Evolutionary conservation across 1,140 invertebrate genomes (phyloP), one percentile per base, ranked within the genome.

Genomic region (Drepana arcuata): DNA sequence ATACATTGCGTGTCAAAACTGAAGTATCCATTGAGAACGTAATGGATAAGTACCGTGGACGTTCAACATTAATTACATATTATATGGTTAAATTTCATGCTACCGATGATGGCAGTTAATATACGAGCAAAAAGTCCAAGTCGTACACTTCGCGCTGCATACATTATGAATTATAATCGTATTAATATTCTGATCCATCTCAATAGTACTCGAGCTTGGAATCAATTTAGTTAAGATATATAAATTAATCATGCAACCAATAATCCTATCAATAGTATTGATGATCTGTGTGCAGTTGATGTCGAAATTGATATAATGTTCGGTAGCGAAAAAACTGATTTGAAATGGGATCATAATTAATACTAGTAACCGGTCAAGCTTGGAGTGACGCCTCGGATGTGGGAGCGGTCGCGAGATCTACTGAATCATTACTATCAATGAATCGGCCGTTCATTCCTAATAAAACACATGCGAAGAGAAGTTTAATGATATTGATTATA

Each of bases 361-460:
- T 61, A 61, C 57, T 48, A 39, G 21, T 32, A 56, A 77, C 72
- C 71, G 73, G 77, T 77, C 66, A 45, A 47, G 51, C 51, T 65
- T 57, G 48, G 48, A 63, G 49, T 55, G 53, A 65, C 54, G 58
- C 41, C 43, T 67, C 55, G 51, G 68, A 70, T 66, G 65, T 61
- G 50, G 64, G 50, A 63, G 55, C 63, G 55, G 51, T 38, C 32
- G 45, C 33, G 34, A 29, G 48, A 33, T 43, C 46, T 51, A 45
- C 55, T 59, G 62, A 58, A 49, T 74, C 64, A 67, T 78, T 78
- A 78, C 67, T 60, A 74, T 70, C 60, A 74, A 80, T 80, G 72
- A 80, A 75, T 75, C 59, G 62, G 58, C 43, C 60, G 69, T 77
- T 80, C 63, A 67, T 74, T 60, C 43, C 41, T 41, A 41, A 49